phyloP scores from a whole-genome alignment of 2,113 vertebrate species.

The Aspiorhynchus laticeps region DNA sequence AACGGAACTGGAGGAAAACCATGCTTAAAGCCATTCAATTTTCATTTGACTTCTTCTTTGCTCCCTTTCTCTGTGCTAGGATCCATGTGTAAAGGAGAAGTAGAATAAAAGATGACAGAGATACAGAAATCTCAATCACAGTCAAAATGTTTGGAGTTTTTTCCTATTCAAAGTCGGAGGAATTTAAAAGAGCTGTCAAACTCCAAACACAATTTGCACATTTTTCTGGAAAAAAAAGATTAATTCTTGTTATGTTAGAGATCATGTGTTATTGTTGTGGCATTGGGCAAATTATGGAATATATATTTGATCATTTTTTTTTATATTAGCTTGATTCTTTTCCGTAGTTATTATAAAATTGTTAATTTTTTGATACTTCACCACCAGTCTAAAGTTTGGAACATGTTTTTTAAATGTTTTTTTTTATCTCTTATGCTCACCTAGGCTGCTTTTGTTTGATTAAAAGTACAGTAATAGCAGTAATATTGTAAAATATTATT shows the following conservation, averaged over 20 bases:
- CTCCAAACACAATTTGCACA: neutral
- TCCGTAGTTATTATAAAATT: neutral
- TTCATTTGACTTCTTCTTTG: slow-evolving; percentile 96
- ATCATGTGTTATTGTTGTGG: neutral
- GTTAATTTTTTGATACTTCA: neutral
- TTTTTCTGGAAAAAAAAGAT: neutral
- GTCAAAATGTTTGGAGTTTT: neutral
- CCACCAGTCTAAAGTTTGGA: too few species aligned
- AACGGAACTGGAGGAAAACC: slow-evolving; percentile 88
- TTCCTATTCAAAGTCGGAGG: neutral
- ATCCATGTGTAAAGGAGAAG: slow-evolving; percentile 58
- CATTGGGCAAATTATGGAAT: neutral
- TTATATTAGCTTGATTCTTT: neutral
- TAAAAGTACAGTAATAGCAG: too few species aligned
- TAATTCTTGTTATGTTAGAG: neutral
- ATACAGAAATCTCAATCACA: neutral
- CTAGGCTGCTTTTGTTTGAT: too few species aligned
- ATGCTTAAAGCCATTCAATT: slow-evolving; percentile 88
- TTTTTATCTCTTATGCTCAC: too few species aligned
- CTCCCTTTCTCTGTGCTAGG: slow-evolving; percentile 87
- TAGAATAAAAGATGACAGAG: neutral
- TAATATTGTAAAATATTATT: too few species aligned
- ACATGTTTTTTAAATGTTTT: too few species aligned
- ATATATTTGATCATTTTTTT: neutral
- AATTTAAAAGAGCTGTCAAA: neutral